phyloP scores from a whole-genome alignment of 2,888 invertebrate genomes.

The Fabriciana adippe region DNA sequence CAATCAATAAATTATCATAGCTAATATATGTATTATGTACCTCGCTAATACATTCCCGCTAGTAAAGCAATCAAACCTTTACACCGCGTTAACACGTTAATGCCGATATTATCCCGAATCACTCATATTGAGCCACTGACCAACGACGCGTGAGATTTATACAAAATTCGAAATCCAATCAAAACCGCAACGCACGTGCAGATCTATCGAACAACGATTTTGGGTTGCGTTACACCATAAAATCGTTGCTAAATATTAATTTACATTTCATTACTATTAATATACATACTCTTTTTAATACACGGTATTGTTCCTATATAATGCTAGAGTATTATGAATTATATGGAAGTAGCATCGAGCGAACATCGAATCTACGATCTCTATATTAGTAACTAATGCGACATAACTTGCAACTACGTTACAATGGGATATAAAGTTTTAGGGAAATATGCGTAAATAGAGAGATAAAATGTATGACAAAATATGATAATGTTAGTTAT shows the following conservation, averaged over 20 bases:
- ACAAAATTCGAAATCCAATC: conserved; percentile 44
- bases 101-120: conserved; percentile 39
- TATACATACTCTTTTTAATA: neutral
- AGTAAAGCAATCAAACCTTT: neutral
- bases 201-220: conserved; percentile 17
- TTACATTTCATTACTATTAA: conserved; percentile 8
- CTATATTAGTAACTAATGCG: no score
- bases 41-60: neutral
- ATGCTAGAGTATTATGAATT: neutral
- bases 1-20: no score
- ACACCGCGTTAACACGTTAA: conserved; percentile 30
- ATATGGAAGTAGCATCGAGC: no score
- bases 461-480: neutral
- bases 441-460: no score
- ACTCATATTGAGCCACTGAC: conserved; percentile 36
- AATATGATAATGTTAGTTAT: neutral
- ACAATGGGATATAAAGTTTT: no score
- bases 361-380: no score
- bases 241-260: conserved; percentile 28
- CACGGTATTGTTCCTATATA: neutral
- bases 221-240: conserved; percentile 20
- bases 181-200: conserved; percentile 39
- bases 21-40: no score
- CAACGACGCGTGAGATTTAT: conserved; percentile 44
- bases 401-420: no score